phyloP scores from a whole-genome alignment of 2,113 vertebrate species.

The Limnothrissa miodon region DNA sequence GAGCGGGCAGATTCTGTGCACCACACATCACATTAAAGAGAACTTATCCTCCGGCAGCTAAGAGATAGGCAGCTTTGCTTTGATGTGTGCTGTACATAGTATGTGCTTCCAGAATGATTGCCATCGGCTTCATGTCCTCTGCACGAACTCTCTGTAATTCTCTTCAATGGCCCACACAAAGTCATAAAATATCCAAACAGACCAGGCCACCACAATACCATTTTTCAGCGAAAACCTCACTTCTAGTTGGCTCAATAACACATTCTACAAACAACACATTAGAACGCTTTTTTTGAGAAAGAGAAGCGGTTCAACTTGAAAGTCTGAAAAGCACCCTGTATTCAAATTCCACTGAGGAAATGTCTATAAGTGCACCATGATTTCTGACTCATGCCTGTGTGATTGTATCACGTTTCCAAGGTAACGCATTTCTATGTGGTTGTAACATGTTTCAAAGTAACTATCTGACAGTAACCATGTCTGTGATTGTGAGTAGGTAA shows the following conservation, averaged over 20 bases:
- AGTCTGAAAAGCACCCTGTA: neutral
- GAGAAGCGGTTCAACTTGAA: neutral
- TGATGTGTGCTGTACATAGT: slow-evolving; percentile 25
- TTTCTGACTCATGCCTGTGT: no score
- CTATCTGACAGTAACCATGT: neutral
- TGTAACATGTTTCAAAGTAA: neutral
- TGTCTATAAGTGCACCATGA: neutral
- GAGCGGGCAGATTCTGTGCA: neutral
- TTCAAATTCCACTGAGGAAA: neutral
- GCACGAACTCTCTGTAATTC: neutral
- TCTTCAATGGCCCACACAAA: neutral
- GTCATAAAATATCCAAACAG: neutral
- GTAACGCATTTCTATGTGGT: neutral
- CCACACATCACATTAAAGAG: neutral
- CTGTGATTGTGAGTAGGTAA: neutral
- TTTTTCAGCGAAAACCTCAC: neutral
- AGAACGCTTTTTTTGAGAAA: neutral
- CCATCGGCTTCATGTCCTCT: neutral
- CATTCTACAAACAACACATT: neutral
- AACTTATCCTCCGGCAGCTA: neutral
- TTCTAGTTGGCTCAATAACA: neutral
- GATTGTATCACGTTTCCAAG: neutral
- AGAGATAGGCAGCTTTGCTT: neutral
- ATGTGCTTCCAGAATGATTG: slow-evolving; percentile 20
- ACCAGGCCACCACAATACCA: neutral